A percentile compares a stretch with the other conserved stretches of the same genome.
Evolutionary conservation across 2,888 invertebrate genomes (phyloP).

Genomic region (Epistrophe eligans): DNA sequence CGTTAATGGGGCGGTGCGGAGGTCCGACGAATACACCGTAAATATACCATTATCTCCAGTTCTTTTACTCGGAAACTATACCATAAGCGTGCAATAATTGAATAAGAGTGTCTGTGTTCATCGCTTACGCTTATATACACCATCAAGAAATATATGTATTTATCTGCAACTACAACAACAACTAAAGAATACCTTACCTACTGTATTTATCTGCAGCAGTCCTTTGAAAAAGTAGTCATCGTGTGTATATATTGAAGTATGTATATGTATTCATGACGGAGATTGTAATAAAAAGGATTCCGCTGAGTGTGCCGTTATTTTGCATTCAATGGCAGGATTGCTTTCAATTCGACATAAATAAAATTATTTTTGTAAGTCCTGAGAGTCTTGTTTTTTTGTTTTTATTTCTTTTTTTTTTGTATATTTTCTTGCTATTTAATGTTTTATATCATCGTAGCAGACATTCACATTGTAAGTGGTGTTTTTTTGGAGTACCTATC

Average conservation of each 20-base stretch:
- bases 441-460: constrained; percentile 20
- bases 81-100: constrained; percentile 48
- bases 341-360: constrained; percentile 74
- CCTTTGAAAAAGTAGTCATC: constrained; percentile 1
- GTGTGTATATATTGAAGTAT: not conserved
- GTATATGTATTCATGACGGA: constrained; percentile 70
- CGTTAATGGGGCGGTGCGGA: not conserved
- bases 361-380: constrained; percentile 72
- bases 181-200: no score
- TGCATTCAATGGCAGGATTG: constrained; percentile 74
- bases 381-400: constrained; percentile 35
- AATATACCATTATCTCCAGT: constrained; percentile 10
- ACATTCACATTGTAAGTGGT: constrained; percentile 11
- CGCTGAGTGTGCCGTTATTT: constrained; percentile 75
- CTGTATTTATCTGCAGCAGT: constrained; percentile 11
- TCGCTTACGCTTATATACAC: not conserved
- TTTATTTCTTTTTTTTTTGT: constrained; percentile 42
- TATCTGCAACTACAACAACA: constrained; percentile 3
- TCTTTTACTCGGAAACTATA: constrained; percentile 18
- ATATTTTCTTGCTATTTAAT: constrained; percentile 31
- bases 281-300: constrained; percentile 75
- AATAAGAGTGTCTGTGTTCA: constrained; percentile 24
- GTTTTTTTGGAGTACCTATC: not conserved
- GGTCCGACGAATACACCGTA: constrained; percentile 43
- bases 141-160: not conserved